Evolutionary conservation across 2,888 invertebrate species (phyloP).

Genomic region (Pemphredon lugubris): DNA sequence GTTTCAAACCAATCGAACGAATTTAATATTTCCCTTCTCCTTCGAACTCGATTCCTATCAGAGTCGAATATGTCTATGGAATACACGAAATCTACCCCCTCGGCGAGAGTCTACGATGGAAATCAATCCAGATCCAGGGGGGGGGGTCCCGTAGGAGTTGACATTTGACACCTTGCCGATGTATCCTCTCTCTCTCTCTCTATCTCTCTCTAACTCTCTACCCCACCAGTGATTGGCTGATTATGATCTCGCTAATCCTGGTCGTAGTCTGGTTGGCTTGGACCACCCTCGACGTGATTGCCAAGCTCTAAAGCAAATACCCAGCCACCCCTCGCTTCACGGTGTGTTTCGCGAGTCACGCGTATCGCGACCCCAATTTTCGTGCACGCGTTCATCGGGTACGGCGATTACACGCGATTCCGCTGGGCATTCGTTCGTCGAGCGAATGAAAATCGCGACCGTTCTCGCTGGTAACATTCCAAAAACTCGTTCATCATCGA

Average conservation of each 20-base stretch:
- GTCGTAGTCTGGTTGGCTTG: conserved; percentile 59
- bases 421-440: conserved; percentile 53
- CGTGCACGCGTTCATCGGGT: conserved; percentile 47
- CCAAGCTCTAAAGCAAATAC: conserved; percentile 76
- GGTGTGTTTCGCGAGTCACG: conserved; percentile 42
- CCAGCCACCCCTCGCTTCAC: conserved; percentile 42
- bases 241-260: conserved; percentile 79
- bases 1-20: conserved; percentile 16
- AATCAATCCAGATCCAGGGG: conserved; percentile 68
- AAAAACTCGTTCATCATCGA: conserved; percentile 43
- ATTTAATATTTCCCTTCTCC: conserved; percentile 38
- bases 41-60: conserved; percentile 39
- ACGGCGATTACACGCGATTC: conserved; percentile 64
- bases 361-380: conserved; percentile 52
- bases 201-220: too few relatives aligned
- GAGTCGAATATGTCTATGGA: conserved; percentile 35
- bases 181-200: too few relatives aligned
- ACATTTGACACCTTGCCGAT: conserved; percentile 77
- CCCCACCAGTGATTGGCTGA: conserved; percentile 76
- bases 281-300: conserved; percentile 76
- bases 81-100: conserved; percentile 36
- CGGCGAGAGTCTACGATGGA: conserved; percentile 37
- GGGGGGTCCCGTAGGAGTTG: conserved; percentile 67
- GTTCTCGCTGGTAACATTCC: conserved; percentile 43
- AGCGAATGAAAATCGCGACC: conserved; percentile 59